Evolutionary conservation across 2,797 vertebrate species (phyloP).

Genomic region (Sphenodon punctatus): DNA sequence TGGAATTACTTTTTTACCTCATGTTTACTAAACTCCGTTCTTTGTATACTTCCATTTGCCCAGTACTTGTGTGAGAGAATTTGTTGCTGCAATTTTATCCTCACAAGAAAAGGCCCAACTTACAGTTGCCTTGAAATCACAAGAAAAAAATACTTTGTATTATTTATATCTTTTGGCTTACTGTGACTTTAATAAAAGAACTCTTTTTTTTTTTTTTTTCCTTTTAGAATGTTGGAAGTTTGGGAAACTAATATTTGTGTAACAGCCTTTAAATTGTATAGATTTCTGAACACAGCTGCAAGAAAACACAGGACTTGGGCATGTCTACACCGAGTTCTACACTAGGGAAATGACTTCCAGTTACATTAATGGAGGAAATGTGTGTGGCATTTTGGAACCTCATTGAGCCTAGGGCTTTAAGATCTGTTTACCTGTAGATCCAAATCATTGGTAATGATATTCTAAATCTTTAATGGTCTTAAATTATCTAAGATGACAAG

Average conservation of each 20-base stretch:
- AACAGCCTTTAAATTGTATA: constrained; percentile 25
- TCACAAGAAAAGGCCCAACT: constrained; percentile 15
- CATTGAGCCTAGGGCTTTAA: not conserved
- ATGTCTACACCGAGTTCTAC: constrained; percentile 38
- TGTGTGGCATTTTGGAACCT: not conserved
- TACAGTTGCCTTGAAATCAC: constrained; percentile 61
- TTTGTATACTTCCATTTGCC: constrained; percentile 50
- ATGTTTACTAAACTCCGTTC: constrained; percentile 56
- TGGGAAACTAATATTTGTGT: constrained; percentile 18
- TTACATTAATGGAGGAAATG: constrained; percentile 14
- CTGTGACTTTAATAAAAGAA: constrained; percentile 40
- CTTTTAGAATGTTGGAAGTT: constrained; percentile 37
- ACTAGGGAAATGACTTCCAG: constrained; percentile 27
- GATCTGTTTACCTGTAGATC: not conserved
- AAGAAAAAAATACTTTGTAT: constrained; percentile 23
- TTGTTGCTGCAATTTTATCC: constrained; percentile 35
- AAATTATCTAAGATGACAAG: not conserved
- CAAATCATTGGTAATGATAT: not conserved
- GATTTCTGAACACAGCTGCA: constrained; percentile 59
- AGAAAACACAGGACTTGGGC: constrained; percentile 60
- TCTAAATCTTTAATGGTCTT: not conserved
- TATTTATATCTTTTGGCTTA: constrained; percentile 37
- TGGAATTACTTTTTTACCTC: constrained; percentile 53
- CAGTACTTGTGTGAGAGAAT: constrained; percentile 20
- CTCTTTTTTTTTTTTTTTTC: constrained; percentile 12